These are phyloP conservation scores for Phoxinus dragarum DNA, from an alignment of 2,797 vertebrate genomes.

Conservation along the genomic window DNA sequence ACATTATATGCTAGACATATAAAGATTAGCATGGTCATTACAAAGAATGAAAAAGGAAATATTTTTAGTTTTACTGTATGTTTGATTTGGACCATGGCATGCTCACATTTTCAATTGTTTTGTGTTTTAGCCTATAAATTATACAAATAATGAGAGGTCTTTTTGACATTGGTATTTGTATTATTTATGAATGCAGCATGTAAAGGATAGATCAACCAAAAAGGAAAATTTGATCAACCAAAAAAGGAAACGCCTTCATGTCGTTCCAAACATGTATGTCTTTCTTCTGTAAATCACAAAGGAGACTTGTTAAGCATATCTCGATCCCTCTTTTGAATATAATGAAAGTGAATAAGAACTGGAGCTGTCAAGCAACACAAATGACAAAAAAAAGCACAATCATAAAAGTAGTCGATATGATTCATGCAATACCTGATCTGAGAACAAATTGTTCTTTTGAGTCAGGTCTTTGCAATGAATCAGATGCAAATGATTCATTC, in stretches of 20 bases:
- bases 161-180: constrained; percentile 16
- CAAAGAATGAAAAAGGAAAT: constrained; percentile 48
- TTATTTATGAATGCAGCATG: neutral
- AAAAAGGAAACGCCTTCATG: neutral
- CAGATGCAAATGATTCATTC: neutral
- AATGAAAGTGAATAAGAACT: constrained; percentile 21
- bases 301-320: neutral
- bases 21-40: constrained; percentile 58
- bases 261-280: constrained; percentile 10
- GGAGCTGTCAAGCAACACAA: constrained; percentile 1
- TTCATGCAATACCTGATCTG: neutral
- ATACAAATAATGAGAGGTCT: constrained; percentile 31
- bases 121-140: constrained; percentile 19
- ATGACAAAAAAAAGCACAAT: neutral
- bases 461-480: neutral
- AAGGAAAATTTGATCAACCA: neutral
- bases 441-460: neutral
- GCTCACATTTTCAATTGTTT: constrained; percentile 26
- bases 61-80: constrained; percentile 45
- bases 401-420: neutral
- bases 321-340: neutral
- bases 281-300: neutral
- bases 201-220: neutral
- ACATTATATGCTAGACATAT: constrained; percentile 60
- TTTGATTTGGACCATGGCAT: constrained; percentile 39